Base-by-base conservation (phyloP, 2,888 invertebrate species). In the Boloria selene region DNA sequence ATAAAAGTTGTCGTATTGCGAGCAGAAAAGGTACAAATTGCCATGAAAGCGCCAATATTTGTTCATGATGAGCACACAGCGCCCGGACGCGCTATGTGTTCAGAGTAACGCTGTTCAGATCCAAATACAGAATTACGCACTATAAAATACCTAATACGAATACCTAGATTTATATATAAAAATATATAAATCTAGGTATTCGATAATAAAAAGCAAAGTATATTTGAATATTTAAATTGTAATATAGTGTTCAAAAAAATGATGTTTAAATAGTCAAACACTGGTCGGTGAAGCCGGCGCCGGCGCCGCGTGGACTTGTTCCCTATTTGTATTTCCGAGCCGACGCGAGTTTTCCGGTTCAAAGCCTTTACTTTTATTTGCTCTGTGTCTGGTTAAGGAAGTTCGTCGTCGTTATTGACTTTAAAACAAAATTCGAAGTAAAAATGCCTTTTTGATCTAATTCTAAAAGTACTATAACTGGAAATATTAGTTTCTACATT, bases 341-440 rank as follows among this genome's bases (percentile, higher is more conserved):
- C 74, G 75, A 74, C 75, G 69, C 72, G 71, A 74, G 77, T 79
- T 81, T 84, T 86, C 88, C 87, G 87, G 82, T 82, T 79, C 78
- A 69, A 79, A 78, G 74, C 74, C 72, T 72, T 72, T 68, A 68
- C 63, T 70, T 61, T 67, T 73, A 73, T 78, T 75, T 74, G 72
- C 72, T 70, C 69, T 26, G 50, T 61, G 65, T 63, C 72, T 67
- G 72, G 75, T 74, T 74, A 72, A 72, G 70, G 73, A 70, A 71
- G 66, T 68, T 59, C 65, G 67, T 65, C 51, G n/a, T n/a, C n/a
- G n/a, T 51, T 65, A 52, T 63, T 67, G 64, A 65, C 62, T 65
- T 64, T 47, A 26, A 14, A 51, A 42, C 61, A 38, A 60, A 67
- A 52, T 53, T 50, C 61, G 42, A 45, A 50, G 17, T 16, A 38